A percentile compares a stretch with the other conserved stretches of the same genome.
These are phyloP conservation scores for Lophotriccus pileatus DNA, from an alignment of 2,797 vertebrate genomes.

Conservation along the genomic window DNA sequence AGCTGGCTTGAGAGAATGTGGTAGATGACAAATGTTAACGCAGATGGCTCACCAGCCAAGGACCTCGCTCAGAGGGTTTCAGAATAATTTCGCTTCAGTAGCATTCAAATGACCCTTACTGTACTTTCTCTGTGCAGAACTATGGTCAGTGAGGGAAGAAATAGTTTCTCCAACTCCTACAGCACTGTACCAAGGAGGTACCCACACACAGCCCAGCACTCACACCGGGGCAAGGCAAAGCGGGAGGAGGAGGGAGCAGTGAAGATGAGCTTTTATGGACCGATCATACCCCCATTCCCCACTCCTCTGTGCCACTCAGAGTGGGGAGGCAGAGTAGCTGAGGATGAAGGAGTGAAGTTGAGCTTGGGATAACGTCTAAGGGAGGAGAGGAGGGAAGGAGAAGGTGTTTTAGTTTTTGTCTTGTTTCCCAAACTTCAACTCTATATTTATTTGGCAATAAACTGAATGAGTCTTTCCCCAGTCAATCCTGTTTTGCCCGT, in stretches of 20 bases:
- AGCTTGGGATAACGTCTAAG: neutral
- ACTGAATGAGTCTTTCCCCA: neutral
- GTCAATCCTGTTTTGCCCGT: neutral
- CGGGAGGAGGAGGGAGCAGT: neutral
- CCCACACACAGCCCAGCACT: neutral
- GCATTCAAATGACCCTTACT: neutral
- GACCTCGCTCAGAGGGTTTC: neutral
- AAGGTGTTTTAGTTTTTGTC: neutral
- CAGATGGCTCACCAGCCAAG: neutral
- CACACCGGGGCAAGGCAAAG: neutral
- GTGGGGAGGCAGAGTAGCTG: neutral
- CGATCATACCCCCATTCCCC: neutral
- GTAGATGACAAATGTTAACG: neutral
- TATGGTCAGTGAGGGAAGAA: neutral
- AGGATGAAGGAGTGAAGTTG: neutral
- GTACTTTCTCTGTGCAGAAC: neutral
- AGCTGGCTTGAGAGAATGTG: neutral
- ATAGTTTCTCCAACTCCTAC: neutral
- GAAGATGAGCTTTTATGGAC: neutral
- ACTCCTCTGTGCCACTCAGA: fast-evolving
- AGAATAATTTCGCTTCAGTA: neutral
- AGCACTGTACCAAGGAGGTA: neutral
- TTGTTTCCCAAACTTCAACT: neutral
- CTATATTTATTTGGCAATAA: neutral
- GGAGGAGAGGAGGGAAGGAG: neutral